Evolutionary conservation across 2,113 vertebrate species (phyloP).

Genomic region (Dipodomys ordii): DNA sequence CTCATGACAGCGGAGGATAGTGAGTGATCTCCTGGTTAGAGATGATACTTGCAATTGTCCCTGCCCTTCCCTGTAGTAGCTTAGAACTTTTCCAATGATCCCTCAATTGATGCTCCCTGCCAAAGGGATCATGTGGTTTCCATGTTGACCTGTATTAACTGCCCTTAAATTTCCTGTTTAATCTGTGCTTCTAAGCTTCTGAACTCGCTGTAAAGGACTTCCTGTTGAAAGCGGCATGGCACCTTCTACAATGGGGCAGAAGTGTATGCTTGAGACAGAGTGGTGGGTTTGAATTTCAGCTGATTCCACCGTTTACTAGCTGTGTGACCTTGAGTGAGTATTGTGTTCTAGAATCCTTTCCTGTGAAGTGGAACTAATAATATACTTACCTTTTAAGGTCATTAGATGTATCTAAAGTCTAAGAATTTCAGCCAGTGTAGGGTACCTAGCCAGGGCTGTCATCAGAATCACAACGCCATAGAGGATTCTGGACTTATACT

Average conservation of each 20-base stretch:
- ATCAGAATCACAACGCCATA: background rate
- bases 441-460: background rate
- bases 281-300: background rate
- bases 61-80: background rate
- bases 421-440: background rate
- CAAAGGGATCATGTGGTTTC: accelerated
- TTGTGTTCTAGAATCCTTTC: background rate
- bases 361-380: background rate
- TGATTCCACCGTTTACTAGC: background rate
- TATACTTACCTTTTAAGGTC: background rate
- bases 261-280: background rate
- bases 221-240: background rate
- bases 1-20: background rate
- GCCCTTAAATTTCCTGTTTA: background rate
- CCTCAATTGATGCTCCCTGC: background rate
- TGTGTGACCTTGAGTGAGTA: background rate
- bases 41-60: background rate
- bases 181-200: background rate
- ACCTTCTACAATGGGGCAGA: background rate
- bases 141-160: background rate
- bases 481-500: background rate
- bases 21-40: background rate
- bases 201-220: background rate
- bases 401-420: background rate
- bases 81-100: background rate